Evolutionary conservation across 2,888 invertebrate species (phyloP).

Genomic region (Spialia ferax): DNA sequence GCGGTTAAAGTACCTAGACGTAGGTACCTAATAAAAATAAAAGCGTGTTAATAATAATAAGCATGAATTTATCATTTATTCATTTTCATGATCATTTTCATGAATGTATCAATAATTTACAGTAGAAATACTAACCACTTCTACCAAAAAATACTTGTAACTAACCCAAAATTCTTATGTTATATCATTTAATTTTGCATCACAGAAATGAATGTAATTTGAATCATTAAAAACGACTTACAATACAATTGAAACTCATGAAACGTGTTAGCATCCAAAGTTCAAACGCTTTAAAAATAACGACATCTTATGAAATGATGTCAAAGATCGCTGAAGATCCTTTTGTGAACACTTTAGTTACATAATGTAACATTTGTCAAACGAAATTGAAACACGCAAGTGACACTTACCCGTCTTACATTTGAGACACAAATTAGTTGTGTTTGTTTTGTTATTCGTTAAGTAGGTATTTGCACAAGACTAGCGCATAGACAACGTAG

Average conservation of each 20-base stretch:
- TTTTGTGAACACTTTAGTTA: constrained; percentile 29
- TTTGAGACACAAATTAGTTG: constrained; percentile 26
- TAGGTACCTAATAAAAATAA: too few species aligned
- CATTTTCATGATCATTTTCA: too few species aligned
- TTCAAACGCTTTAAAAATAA: constrained; percentile 15
- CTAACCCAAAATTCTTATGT: not conserved
- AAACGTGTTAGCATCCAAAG: constrained; percentile 22
- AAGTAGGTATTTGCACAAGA: constrained; percentile 24
- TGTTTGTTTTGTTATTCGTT: constrained; percentile 41
- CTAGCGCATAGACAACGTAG: not conserved
- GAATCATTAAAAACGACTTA: constrained; percentile 28
- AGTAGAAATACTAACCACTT: too few species aligned
- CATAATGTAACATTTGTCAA: constrained; percentile 25
- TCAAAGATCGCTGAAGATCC: constrained; percentile 40
- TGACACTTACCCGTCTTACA: constrained; percentile 31
- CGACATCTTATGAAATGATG: constrained; percentile 29
- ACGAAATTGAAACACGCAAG: constrained; percentile 19
- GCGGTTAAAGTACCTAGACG: too few species aligned
- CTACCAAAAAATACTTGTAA: too few species aligned
- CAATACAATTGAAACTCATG: constrained; percentile 16
- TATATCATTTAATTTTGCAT: not conserved
- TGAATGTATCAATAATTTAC: too few species aligned
- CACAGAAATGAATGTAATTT: not conserved
- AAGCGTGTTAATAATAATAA: too few species aligned
- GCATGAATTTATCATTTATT: too few species aligned